These are phyloP conservation scores for Metallyticus violacea DNA, from an alignment of 2,888 invertebrate genomes.

Conservation along the genomic window DNA sequence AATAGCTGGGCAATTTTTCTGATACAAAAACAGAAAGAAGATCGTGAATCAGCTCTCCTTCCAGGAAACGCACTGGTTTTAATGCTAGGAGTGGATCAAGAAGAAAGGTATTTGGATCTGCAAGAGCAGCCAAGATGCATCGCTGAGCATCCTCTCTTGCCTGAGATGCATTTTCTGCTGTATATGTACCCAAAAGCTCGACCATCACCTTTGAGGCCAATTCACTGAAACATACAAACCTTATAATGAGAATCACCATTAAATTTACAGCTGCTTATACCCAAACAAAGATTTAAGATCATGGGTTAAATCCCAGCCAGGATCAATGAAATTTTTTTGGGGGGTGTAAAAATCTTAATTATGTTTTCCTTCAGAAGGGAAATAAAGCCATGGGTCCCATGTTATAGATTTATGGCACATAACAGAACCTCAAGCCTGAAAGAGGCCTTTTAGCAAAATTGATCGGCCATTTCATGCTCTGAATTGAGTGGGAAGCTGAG, in stretches of 20 bases:
- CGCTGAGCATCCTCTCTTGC: slow-evolving; percentile 95
- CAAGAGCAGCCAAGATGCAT: slow-evolving; percentile 92
- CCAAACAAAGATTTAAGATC: too few species aligned
- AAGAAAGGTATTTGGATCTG: slow-evolving; percentile 92
- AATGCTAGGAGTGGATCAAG: slow-evolving; percentile 90
- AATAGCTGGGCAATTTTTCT: slow-evolving; percentile 88
- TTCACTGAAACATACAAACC: slow-evolving; percentile 58
- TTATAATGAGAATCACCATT: not conserved
- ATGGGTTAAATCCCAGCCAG: too few species aligned
- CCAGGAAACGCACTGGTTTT: slow-evolving; percentile 91
- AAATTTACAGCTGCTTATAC: too few species aligned
- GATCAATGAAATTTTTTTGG: too few species aligned
- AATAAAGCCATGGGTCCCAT: too few species aligned
- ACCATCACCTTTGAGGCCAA: slow-evolving; percentile 95
- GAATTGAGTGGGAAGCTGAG: too few species aligned
- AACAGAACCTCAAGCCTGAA: too few species aligned
- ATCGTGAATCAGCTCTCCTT: slow-evolving; percentile 94
- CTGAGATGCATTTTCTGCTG: slow-evolving; percentile 93
- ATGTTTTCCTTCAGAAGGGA: too few species aligned
- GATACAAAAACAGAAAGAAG: slow-evolving; percentile 91
- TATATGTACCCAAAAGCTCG: slow-evolving; percentile 92
- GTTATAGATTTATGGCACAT: too few species aligned
- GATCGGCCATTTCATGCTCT: too few species aligned
- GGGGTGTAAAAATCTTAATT: too few species aligned
- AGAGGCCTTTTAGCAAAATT: too few species aligned